These are phyloP conservation scores for Furcifer pardalis DNA, from an alignment of 2,797 vertebrate genomes.

Conservation along the genomic window DNA sequence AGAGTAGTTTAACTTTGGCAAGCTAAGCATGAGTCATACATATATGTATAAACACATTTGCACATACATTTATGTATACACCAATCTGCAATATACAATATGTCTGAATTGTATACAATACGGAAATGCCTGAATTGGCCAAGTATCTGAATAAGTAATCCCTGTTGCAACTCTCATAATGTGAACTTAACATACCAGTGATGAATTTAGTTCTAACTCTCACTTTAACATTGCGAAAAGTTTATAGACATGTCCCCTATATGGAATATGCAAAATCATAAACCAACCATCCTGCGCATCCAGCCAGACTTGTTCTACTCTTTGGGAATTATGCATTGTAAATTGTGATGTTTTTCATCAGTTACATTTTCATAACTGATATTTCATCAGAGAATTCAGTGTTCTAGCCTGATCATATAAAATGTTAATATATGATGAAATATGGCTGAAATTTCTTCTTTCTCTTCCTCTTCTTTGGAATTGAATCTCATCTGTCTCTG, in stretches of 20 bases:
- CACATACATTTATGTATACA: background rate
- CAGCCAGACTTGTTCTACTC: slow-evolving; percentile 40
- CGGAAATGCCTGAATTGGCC: background rate
- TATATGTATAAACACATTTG: background rate
- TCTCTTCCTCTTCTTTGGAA: too few species aligned
- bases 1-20: background rate
- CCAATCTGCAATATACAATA: too few species aligned
- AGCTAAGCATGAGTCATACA: background rate
- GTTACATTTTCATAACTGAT: slow-evolving; percentile 18
- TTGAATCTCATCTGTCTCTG: too few species aligned
- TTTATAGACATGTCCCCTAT: slow-evolving; percentile 44
- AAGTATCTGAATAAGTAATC: slow-evolving; percentile 33
- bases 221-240: slow-evolving; percentile 47
- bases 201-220: slow-evolving; percentile 56
- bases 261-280: slow-evolving; percentile 19
- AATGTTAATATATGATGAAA: slow-evolving; percentile 3
- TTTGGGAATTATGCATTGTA: slow-evolving; percentile 11
- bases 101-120: too few species aligned
- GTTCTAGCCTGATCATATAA: slow-evolving; percentile 19
- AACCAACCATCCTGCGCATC: slow-evolving; percentile 47
- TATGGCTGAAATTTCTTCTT: background rate
- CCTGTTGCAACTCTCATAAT: slow-evolving; percentile 44
- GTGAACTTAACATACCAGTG: slow-evolving; percentile 32
- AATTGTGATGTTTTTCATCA: slow-evolving; percentile 9
- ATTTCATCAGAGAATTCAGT: slow-evolving; percentile 39